Evolutionary conservation across 1,140 invertebrate genomes (phyloP), one percentile per base, ranked within the genome.

Genomic region (Achatina immaculata): DNA sequence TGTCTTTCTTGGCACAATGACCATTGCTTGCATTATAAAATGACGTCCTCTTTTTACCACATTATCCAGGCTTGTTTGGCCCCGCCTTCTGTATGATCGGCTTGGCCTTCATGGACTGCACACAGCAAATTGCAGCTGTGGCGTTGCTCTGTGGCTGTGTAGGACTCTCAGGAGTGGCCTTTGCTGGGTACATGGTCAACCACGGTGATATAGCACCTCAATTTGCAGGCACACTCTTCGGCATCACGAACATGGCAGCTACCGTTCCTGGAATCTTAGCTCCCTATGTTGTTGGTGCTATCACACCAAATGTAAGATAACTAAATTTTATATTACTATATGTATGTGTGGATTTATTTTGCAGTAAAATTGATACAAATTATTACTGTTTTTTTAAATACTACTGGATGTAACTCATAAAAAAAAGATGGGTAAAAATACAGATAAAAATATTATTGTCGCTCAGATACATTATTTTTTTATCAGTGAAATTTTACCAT

Each of bases 211-310:
- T 97, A 81, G 96, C 96, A 3, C 88, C 89, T 14, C 83, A 97
- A 71, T 99, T 86, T 76, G 95, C 96, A 14, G 95, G 94, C 95
- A 88, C 89, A 6, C 90, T 97, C n/a, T 96, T 97, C 94, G 96
- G 96, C 0, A 93, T 97, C 55, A 95, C 95, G 0, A 97, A 97
- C 89, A 96, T 95, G 0, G 92, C 96, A 81, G 96, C 95, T 0
- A 97, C 96, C 0, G 89, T 97, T 77, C 95, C 96, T 36, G 96
- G 96, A n/a, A 96, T 97, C 81, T 89, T 97, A 1, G 95, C 95
- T 87, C 96, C 96, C 0, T 92, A 94, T 21, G 90, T 97, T 24
- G 95, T 95, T 2, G 95, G 95, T 21, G 93, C 93, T 75, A 94
- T 97, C 42, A 95, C 96, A 0, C 71, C 73, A 58, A 85, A 89